phyloP scores from a whole-genome alignment of 2,888 invertebrate species.

The Drosophila yooni region DNA sequence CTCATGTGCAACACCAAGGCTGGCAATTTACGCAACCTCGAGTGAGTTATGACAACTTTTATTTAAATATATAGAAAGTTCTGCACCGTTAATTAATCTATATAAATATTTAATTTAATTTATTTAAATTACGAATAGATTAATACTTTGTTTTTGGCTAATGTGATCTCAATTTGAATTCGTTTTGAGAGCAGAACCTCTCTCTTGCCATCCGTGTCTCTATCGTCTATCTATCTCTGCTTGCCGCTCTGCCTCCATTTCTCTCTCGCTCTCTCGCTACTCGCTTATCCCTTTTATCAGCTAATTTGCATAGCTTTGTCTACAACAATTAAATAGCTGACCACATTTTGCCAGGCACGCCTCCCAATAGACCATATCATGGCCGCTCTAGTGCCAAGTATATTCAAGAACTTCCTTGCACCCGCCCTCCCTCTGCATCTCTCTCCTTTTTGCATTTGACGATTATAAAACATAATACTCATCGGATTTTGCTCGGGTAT shows the following conservation, averaged over 20 bases:
- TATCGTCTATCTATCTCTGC: neutral
- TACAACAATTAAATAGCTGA: conserved; percentile 72
- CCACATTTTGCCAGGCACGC: conserved; percentile 58
- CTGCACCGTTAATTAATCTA: neutral
- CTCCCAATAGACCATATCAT: conserved; percentile 20
- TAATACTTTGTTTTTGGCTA: conserved; percentile 5
- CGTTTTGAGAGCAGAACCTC: neutral
- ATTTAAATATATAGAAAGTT: neutral
- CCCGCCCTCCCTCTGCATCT: neutral
- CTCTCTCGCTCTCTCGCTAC: neutral
- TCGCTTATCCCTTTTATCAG: neutral
- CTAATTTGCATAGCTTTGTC: conserved; percentile 75
- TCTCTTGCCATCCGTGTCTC: neutral
- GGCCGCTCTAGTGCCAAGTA: conserved; percentile 18
- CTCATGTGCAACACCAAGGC: neutral
- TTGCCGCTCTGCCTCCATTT: neutral
- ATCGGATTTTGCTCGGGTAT: conserved; percentile 25
- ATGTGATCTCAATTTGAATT: conserved; percentile 6
- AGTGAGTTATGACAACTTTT: neutral
- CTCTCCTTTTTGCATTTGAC: conserved; percentile 22
- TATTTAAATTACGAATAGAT: neutral
- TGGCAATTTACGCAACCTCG: neutral
- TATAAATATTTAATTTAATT: neutral
- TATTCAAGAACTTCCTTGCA: conserved; percentile 4
- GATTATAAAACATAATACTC: conserved; percentile 74